Base-by-base conservation (phyloP, 2,888 invertebrate species). In the Campopleginae sp. region DNA sequence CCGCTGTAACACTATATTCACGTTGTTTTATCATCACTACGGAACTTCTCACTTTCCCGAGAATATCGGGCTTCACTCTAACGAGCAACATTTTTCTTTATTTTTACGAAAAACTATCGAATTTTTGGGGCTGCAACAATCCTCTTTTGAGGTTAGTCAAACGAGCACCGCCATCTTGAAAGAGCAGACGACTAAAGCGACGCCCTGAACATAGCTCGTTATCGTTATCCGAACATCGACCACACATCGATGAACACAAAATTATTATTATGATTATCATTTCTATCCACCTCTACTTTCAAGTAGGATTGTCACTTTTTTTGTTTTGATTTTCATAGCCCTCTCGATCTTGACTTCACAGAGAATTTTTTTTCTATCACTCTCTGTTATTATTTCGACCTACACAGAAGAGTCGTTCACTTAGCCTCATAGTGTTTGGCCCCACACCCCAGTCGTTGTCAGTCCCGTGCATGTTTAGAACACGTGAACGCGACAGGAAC, bases 1-100 rank as follows among this genome's bases (percentile, higher is more conserved):
- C 77, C 31, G 88, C 48, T n/a, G 89, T 44, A 51, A 78, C 82
- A 74, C 80, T 87, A 76, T 87, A 78, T 65, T 77, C 65, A 10
- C 82, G 81, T 46, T 77, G 80, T 54, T 74, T 84, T 17, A 51
- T 51, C 61, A 54, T 27, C 12, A 81, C 54, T 10, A 80, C 63
- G 12, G 80, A 80, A 23, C 33, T 19, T 54, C 75, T 33, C 54
- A 80, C 23, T 58, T 76, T 86, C 3, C 44, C 70, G 6, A 81
- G n/a, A 19, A 82, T 17, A n/a, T 82, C 70, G 54, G 66, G 19
- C 51, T 86, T 84, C 19, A 87, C n/a, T 68, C 84, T 81, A 8
- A 80, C 75, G 19, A 86, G 81, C 75, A 86, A 70, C 86, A 88
- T 88, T 81, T 6, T 74, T 0, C 7, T 17, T 74, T 46, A 38